Evolutionary conservation across 1,140 invertebrate genomes (phyloP).

Genomic region (Gryllus bimaculatus): DNA sequence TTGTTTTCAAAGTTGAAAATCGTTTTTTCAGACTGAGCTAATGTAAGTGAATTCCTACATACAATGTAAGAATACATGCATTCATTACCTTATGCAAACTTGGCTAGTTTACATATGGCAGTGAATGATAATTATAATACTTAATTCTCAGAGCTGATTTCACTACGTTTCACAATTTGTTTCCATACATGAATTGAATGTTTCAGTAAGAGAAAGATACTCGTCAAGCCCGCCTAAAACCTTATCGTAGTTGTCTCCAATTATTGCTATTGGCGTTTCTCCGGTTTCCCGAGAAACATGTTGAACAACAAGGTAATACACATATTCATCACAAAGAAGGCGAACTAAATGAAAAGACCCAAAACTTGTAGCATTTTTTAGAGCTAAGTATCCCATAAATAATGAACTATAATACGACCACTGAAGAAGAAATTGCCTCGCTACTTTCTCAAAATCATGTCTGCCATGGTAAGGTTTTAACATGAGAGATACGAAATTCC

Average conservation of each 20-base stretch:
- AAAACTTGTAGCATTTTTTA: background rate
- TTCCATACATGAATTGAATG: no score
- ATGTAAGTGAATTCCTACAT: no score
- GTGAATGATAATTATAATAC: no score
- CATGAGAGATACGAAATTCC: background rate
- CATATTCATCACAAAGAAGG: background rate
- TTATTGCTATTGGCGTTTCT: background rate
- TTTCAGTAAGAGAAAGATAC: no score
- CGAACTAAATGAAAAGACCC: background rate
- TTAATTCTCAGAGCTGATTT: no score
- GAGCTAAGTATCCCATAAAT: background rate
- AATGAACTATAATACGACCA: background rate
- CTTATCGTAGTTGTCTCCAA: background rate
- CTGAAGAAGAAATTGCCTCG: background rate
- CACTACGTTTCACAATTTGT: no score
- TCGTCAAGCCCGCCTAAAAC: no score
- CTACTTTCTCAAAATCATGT: background rate
- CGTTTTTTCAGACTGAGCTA: no score
- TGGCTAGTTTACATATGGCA: no score
- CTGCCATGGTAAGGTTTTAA: background rate
- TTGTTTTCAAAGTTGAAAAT: no score
- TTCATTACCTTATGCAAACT: no score
- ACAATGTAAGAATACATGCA: no score
- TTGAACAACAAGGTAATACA: background rate
- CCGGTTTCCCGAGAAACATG: background rate